Base-by-base conservation (phyloP, 2,113 vertebrate genomes). In the Vanacampus margaritifer region DNA sequence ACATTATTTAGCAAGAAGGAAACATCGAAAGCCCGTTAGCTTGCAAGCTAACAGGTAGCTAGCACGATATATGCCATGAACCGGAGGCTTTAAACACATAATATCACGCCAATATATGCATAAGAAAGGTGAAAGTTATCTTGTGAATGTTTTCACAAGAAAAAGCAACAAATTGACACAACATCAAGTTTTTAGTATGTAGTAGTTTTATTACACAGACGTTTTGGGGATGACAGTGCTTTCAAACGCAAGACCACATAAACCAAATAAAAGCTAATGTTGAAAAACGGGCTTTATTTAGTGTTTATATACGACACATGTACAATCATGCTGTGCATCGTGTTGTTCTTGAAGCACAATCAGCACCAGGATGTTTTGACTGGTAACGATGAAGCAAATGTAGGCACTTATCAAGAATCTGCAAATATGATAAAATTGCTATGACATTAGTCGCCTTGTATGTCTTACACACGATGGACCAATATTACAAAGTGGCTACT, bases 141-240 rank as follows among this genome's bases (percentile, higher is more conserved):
- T 36, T 58, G 23, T 24, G 1, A 37, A 9, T 5, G 4, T 8
- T 10, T 26, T 70, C n/a, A 66, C 24, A 41, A 36, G 23, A 66
- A 4, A 2, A 76, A 21, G 12, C 2, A 71, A 73, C 51, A 69
- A 60, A 21, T 24, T 24, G 10, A 74, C 57, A 3, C 21, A 61
- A 32, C 67, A 67, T 48, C 19, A 26, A 32, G 59, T 74, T 79
- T 85, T 84, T 86, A 89, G 81, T 92, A 80, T 79, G 84, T 88
- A 83, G 84, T 90, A 90, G 85, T 91, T 92, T 93, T 93, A 93
- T 92, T 92, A 92, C 76, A 90, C 86, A 84, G 87, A 80, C 75
- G 66, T 74, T 78, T 66, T 82, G 80, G 88, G 87, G 28, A 87
- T 91, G 89, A 91, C 90, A 91, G 86, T 91, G 88, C 64, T 74